These are phyloP conservation scores for Cherax destructor DNA, from an alignment of 1,140 invertebrate species.

Conservation along the genomic window DNA sequence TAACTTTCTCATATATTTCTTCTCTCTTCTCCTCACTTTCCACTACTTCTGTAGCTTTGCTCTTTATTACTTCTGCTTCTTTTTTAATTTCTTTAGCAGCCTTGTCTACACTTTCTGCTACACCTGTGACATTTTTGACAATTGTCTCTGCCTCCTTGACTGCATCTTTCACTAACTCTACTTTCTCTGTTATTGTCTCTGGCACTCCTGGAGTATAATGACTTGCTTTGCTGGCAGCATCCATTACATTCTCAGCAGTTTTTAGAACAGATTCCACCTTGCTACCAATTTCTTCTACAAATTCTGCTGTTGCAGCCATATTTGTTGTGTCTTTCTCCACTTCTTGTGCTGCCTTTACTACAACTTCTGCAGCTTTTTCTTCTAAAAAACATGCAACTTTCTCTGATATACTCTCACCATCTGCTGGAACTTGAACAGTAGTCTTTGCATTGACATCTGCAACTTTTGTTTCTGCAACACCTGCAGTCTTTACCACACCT, in stretches of 20 bases:
- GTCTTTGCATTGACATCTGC: background rate
- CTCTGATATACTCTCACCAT: background rate
- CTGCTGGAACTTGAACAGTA: background rate
- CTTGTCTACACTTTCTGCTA: slow-evolving; percentile 14
- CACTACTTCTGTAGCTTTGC: slow-evolving; percentile 7
- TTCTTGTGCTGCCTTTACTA: background rate
- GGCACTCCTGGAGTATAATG: slow-evolving; percentile 19
- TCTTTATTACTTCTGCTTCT: slow-evolving; percentile 1
- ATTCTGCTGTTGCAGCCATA: background rate
- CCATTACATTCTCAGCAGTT: slow-evolving; percentile 2
- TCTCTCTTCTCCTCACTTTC: slow-evolving; percentile 23
- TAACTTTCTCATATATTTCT: slow-evolving; percentile 7
- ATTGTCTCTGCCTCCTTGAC: slow-evolving; percentile 1
- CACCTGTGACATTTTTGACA: slow-evolving; percentile 2
- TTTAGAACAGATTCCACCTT: slow-evolving; percentile 23
- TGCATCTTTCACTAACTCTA: background rate
- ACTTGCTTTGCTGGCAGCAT: slow-evolving; percentile 18
- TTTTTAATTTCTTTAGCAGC: slow-evolving; percentile 21
- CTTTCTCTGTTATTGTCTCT: slow-evolving; percentile 15
- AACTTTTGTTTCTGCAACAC: background rate
- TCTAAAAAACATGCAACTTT: slow-evolving; percentile 5
- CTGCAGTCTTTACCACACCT: background rate
- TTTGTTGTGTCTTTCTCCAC: slow-evolving; percentile 7
- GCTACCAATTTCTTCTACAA: slow-evolving; percentile 12
- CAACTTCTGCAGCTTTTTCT: slow-evolving; percentile 30